Evolutionary conservation across 2,797 vertebrate genomes (phyloP), one percentile per base, ranked within the genome.

Genomic region (Gymnoscopelus microlampas): DNA sequence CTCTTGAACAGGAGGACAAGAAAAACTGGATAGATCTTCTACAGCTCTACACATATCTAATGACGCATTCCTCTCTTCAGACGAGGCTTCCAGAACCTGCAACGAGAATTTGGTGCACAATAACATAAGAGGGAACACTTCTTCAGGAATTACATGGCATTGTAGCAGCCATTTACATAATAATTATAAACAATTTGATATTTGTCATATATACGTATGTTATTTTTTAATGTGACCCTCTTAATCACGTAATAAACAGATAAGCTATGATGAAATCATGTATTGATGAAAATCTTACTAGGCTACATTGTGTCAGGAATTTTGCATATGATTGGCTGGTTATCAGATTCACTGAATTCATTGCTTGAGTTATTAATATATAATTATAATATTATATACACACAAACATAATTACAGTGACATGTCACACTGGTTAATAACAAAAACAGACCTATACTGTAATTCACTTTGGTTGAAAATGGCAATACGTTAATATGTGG

Each of bases 1-100:
- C 73, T 93, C 89, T 80, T 93, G 87, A 73, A 92, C 79, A 0
- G 89, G 79, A 71, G 26, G 39, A 10, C 7, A 44, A 10, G 3
- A 44, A 8, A 5, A 39, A 39, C 35, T 8, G 39, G 6, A 2
- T 7, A 44, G 8, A 44, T 44, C 5, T 3, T 82, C 76, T 2
- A 91, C 11, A 26, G 53, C 73, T 84, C 85, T 60, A 64, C 4
- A 2, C n/a, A 5, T 1, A 13, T 53, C 44, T 54, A 26, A 13
- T 5, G 54, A 58, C 3, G 2, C 48, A 10, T 0, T 51, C 2
- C 2, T 1, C 26, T 79, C 56, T 60, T 66, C 73, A 29, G 3
- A 32, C 15, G 62, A 55, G 2, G 44, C 57, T 7, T 68, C 68
- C 9, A 5, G 32, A 8, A 80, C 72, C 88, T 90, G 78, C 12